Conservation (phyloP, 2,888 invertebrate genomes). For the Petrolisthes manimaculis region DNA sequence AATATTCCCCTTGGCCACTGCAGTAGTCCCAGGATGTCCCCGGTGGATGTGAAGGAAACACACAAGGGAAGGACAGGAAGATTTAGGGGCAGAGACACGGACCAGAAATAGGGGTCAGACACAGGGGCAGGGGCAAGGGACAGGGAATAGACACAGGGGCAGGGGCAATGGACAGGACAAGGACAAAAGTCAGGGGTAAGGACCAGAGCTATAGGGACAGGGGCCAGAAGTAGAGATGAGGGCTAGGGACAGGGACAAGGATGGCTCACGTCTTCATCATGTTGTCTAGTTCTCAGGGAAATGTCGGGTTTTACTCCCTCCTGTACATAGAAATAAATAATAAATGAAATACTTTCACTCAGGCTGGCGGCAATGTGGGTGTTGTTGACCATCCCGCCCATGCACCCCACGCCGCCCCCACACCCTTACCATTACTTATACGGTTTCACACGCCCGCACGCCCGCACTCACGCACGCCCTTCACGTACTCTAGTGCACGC, state of each 20-base stretch:
- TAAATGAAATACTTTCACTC: constrained; percentile 42
- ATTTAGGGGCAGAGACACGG: no score
- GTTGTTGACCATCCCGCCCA: constrained; percentile 1
- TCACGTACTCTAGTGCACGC: constrained; percentile 25
- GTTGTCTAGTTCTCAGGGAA: constrained; percentile 62
- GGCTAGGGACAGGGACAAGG: constrained; percentile 27
- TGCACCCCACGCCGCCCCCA: constrained; percentile 32
- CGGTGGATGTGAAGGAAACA: not conserved
- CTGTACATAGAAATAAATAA: constrained; percentile 30
- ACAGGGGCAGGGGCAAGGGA: no score
- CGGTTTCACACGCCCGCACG: constrained; percentile 27
- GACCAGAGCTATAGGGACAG: not conserved
- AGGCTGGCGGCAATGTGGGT: constrained; percentile 53
- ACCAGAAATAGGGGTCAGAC: no score
- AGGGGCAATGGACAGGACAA: no score
- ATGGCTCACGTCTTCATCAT: constrained; percentile 47
- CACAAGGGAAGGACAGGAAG: no score
- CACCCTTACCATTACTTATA: constrained; percentile 22
- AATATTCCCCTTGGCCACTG: no score
- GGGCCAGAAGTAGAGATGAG: not conserved
- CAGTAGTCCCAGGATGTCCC: not conserved
- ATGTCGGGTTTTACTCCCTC: constrained; percentile 56
- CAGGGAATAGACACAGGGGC: no score
- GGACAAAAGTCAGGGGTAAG: no score
- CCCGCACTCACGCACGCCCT: constrained; percentile 34